These are phyloP conservation scores for Calyptomena viridis DNA, from an alignment of 2,113 vertebrate species.

Conservation along the genomic window DNA sequence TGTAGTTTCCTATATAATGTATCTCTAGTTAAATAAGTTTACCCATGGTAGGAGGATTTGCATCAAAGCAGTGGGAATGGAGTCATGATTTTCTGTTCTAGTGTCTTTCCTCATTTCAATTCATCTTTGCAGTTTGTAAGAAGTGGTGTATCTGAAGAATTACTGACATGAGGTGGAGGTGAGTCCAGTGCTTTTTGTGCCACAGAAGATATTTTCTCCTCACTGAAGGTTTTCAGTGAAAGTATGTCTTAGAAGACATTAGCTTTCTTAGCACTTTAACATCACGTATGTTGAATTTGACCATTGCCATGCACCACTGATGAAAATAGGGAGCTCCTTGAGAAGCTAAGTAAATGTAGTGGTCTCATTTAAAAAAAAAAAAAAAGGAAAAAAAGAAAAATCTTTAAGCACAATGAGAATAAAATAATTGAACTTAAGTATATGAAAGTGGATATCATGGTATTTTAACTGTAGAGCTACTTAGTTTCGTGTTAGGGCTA, in stretches of 20 bases:
- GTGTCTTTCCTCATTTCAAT: not conserved
- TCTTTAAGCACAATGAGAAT: not conserved
- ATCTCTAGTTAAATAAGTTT: not conserved
- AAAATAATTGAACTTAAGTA: not conserved
- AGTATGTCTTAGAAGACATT: not conserved
- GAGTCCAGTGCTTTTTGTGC: not conserved
- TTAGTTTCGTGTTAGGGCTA: not conserved
- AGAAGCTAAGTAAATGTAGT: not conserved
- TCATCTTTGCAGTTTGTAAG: not conserved
- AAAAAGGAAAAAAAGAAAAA: not conserved
- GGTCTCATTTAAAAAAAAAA: accelerated
- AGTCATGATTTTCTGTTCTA: not conserved
- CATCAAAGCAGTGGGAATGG: not conserved
- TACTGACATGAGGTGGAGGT: not conserved
- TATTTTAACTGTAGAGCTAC: not conserved
- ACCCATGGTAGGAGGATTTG: not conserved
- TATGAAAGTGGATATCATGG: not conserved
- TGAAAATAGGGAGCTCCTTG: not conserved
- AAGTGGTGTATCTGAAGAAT: not conserved
- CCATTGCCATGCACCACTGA: not conserved
- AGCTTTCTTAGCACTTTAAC: not conserved
- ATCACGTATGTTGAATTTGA: not conserved
- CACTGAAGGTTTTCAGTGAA: not conserved
- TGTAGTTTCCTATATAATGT: not conserved
- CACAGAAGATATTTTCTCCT: not conserved